A percentile compares a stretch with the other conserved stretches of the same genome.
These are phyloP conservation scores for Sphaeramia orbicularis DNA, from an alignment of 2,797 vertebrate genomes.

Conservation along the genomic window DNA sequence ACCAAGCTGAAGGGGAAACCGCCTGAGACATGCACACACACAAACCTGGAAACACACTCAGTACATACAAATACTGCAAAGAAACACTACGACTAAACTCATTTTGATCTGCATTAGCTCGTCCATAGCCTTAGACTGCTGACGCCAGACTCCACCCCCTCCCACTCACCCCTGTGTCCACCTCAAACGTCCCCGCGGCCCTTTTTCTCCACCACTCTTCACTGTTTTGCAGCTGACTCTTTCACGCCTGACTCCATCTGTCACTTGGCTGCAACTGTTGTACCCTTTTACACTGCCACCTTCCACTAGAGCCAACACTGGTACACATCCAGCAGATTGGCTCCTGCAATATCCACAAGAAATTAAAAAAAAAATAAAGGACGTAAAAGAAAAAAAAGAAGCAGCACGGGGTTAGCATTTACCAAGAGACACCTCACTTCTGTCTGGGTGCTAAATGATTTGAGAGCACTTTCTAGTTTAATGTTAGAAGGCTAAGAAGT, in stretches of 20 bases:
- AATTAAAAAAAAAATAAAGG: not conserved
- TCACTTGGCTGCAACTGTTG: slow-evolving; percentile 38
- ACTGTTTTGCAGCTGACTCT: slow-evolving; percentile 53
- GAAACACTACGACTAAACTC: not conserved
- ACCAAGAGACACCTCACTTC: slow-evolving; percentile 25
- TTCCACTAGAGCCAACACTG: slow-evolving; percentile 33
- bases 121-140: no score
- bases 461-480: slow-evolving; percentile 29
- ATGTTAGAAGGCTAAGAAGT: slow-evolving; percentile 38
- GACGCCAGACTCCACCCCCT: not conserved
- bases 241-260: slow-evolving; percentile 69
- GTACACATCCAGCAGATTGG: slow-evolving; percentile 35
- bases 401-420: slow-evolving; percentile 17
- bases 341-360: slow-evolving; percentile 24
- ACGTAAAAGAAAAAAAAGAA: not conserved
- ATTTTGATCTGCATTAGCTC: not conserved
- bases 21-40: slow-evolving; percentile 42
- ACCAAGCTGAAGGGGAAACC: slow-evolving; percentile 57
- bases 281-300: slow-evolving; percentile 35
- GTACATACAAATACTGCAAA: slow-evolving; percentile 22
- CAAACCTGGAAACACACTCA: not conserved
- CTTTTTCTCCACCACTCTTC: slow-evolving; percentile 28
- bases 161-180: not conserved
- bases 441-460: slow-evolving; percentile 59
- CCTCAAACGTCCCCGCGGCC: slow-evolving; percentile 9